Evolutionary conservation across 2,797 vertebrate species (phyloP).

Genomic region (Eptatretus atami): DNA sequence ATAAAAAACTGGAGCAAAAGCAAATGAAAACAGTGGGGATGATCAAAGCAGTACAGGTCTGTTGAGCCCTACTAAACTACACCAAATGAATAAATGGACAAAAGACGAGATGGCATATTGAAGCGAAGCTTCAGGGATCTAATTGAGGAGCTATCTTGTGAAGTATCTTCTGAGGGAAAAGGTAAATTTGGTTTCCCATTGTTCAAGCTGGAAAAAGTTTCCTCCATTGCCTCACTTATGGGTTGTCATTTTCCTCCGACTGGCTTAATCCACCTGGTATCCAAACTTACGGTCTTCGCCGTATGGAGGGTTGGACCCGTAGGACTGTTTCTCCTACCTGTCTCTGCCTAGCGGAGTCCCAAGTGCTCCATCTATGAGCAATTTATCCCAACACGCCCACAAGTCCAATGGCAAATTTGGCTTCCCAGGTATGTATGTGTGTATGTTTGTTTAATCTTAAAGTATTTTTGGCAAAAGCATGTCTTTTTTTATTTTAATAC

Average conservation of each 20-base stretch:
- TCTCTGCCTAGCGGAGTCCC: constrained; percentile 75
- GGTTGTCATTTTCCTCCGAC: constrained; percentile 65
- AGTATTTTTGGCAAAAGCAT: too few species aligned
- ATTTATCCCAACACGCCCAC: constrained; percentile 96
- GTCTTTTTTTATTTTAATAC: too few species aligned
- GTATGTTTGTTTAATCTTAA: constrained; percentile 1
- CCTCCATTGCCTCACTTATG: constrained; percentile 17
- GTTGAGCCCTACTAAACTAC: too few species aligned
- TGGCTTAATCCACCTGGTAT: constrained; percentile 90
- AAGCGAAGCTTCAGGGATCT: too few species aligned
- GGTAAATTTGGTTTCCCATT: constrained; percentile 68
- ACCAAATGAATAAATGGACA: too few species aligned
- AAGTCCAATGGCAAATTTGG: constrained; percentile 97
- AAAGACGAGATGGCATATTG: too few species aligned
- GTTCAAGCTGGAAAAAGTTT: constrained; percentile 50
- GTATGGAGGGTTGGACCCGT: constrained; percentile 91
- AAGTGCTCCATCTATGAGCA: constrained; percentile 82
- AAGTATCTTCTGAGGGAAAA: too few species aligned
- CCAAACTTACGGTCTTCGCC: constrained; percentile 71
- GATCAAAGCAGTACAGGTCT: too few species aligned
- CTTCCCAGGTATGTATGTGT: constrained; percentile 65
- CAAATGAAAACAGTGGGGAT: too few species aligned
- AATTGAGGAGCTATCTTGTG: too few species aligned
- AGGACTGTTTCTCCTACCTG: constrained; percentile 98
- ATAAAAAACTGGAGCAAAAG: too few species aligned